Conservation (phyloP, 1,140 invertebrate species). For the Brachionus rotundiformis region DNA sequence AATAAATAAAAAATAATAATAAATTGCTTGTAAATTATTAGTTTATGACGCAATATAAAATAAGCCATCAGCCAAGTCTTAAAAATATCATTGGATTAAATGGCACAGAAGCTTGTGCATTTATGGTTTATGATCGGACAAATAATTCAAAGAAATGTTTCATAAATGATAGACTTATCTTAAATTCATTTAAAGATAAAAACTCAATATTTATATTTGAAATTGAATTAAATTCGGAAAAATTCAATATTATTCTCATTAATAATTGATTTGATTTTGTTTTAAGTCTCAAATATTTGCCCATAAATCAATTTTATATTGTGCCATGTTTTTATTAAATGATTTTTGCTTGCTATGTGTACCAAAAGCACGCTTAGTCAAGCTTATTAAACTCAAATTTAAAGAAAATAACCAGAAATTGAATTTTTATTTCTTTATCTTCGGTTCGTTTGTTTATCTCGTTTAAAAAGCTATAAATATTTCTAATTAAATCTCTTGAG, state of each 20-base stretch:
- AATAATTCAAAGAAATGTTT: background rate
- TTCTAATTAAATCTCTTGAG: background rate
- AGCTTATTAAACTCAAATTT: constrained; percentile 42
- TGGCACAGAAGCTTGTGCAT: background rate
- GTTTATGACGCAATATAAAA: constrained; percentile 15
- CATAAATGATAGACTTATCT: background rate
- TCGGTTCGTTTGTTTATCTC: constrained; percentile 21
- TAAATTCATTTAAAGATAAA: constrained; percentile 33
- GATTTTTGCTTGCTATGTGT: background rate
- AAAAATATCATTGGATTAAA: background rate
- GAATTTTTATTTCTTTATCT: constrained; percentile 20
- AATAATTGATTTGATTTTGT: constrained; percentile 32
- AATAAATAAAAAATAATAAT: background rate
- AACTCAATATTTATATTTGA: constrained; percentile 15
- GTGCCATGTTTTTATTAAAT: constrained; percentile 27
- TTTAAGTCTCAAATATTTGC: constrained; percentile 21
- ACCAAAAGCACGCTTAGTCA: constrained; percentile 30
- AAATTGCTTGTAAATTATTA: background rate
- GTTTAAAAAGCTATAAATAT: constrained; percentile 11
- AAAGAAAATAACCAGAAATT: constrained; percentile 43
- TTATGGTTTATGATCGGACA: background rate
- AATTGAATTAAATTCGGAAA: constrained; percentile 32
- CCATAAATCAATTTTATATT: constrained; percentile 39
- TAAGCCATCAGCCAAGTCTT: background rate
- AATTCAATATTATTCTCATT: constrained; percentile 26